phyloP scores from a whole-genome alignment of 2,888 invertebrate species.

The Oasisia sp. region DNA sequence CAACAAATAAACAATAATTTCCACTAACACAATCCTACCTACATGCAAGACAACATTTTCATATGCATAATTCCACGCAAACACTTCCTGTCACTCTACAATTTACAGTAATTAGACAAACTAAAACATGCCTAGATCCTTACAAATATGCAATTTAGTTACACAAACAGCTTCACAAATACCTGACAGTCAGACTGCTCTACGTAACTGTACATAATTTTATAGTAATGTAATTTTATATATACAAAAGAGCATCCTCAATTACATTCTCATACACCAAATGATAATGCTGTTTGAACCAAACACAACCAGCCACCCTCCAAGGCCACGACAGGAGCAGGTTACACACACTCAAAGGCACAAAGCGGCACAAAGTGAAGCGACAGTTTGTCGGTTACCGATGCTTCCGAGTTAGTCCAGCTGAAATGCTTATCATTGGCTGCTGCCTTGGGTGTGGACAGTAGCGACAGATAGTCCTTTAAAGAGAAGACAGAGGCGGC shows the following conservation, averaged over 20 bases:
- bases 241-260: too few relatives aligned
- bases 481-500: constrained; percentile 27
- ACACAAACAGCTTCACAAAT: background rate
- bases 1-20: too few relatives aligned
- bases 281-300: background rate
- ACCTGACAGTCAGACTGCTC: background rate
- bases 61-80: background rate
- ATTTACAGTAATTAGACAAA: background rate
- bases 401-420: constrained; percentile 34
- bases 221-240: background rate
- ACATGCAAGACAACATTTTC: background rate
- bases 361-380: background rate
- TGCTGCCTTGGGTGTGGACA: constrained; percentile 64
- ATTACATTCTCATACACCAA: background rate
- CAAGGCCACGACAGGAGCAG: background rate
- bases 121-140: background rate
- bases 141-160: background rate
- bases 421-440: constrained; percentile 51
- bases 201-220: background rate
- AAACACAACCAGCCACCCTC: background rate
- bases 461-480: constrained; percentile 66
- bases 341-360: background rate
- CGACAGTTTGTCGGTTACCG: background rate
- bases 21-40: background rate
- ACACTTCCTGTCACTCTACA: background rate